Percentiles rank a stretch among this genome's conserved stretches.
These are phyloP conservation scores for Eucera pruinosa DNA, from an alignment of 2,888 invertebrate genomes.

Conservation along the genomic window DNA sequence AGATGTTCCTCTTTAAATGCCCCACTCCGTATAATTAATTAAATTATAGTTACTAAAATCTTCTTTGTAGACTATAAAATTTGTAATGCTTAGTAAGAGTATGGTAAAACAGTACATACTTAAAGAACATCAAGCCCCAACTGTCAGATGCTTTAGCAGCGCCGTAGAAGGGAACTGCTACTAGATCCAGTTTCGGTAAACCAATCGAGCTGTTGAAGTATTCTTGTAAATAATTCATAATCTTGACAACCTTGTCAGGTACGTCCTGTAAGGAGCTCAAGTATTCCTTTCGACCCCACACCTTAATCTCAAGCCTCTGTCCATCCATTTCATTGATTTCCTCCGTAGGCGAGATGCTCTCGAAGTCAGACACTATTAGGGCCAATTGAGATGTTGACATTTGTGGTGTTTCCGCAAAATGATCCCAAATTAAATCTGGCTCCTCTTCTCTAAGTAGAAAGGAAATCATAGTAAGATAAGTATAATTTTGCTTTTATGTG, in stretches of 20 bases:
- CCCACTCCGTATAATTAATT: too few species aligned
- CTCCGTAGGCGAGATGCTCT: constrained; percentile 81
- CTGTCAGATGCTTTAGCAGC: constrained; percentile 90
- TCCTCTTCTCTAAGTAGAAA: constrained; percentile 83
- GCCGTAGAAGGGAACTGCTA: constrained; percentile 90
- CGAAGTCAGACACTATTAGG: constrained; percentile 89
- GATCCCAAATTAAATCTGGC: constrained; percentile 87
- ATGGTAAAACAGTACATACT: constrained; percentile 85
- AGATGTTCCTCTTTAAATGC: too few species aligned
- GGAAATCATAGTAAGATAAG: not conserved
- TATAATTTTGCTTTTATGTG: too few species aligned
- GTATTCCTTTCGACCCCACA: constrained; percentile 89
- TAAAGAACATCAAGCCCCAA: constrained; percentile 92
- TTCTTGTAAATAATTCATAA: constrained; percentile 87
- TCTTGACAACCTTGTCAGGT: constrained; percentile 86
- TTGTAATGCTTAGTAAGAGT: not conserved
- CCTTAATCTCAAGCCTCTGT: constrained; percentile 84
- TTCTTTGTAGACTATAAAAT: not conserved
- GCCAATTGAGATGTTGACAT: constrained; percentile 92
- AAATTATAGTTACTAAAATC: too few species aligned
- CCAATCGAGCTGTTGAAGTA: constrained; percentile 89
- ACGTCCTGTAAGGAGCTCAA: constrained; percentile 86
- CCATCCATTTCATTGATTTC: constrained; percentile 83
- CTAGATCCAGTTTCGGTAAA: constrained; percentile 89
- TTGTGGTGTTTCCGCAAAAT: constrained; percentile 89